These are phyloP conservation scores for Lamproptera curius DNA, from an alignment of 2,888 invertebrate genomes.

Conservation along the genomic window DNA sequence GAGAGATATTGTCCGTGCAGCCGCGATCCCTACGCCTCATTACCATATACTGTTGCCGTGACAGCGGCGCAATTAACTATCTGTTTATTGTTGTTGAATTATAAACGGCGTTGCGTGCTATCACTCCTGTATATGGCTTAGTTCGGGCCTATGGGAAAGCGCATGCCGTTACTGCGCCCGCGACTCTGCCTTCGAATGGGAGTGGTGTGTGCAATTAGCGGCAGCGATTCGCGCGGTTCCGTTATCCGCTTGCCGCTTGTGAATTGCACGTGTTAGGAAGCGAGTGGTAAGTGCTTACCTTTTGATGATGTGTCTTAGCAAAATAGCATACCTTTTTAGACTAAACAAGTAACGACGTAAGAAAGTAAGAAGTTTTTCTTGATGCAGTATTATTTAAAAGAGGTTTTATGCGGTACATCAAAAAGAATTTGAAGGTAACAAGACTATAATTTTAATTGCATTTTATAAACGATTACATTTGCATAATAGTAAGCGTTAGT, in stretches of 20 bases:
- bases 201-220: not conserved
- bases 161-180: not conserved
- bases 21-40: conserved; percentile 74
- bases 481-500: no score
- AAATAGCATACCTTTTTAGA: no score
- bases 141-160: conserved; percentile 29
- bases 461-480: no score
- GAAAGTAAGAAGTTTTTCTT: no score
- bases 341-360: no score
- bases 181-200: not conserved
- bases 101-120: conserved; percentile 69
- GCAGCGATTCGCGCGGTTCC: not conserved
- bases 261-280: no score
- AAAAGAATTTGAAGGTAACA: no score
- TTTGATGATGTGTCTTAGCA: no score
- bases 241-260: not conserved
- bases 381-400: no score
- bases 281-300: conserved; percentile 3
- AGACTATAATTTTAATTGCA: no score
- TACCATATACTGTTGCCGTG: conserved; percentile 77
- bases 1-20: conserved; percentile 74
- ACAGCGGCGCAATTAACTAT: conserved; percentile 77
- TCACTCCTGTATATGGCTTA: conserved; percentile 40
- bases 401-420: no score
- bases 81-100: conserved; percentile 77